Percentiles rank a stretch among this genome's conserved stretches.
Evolutionary conservation across 2,888 invertebrate species (phyloP).

Genomic region (Mongoloraphidia duomilia): DNA sequence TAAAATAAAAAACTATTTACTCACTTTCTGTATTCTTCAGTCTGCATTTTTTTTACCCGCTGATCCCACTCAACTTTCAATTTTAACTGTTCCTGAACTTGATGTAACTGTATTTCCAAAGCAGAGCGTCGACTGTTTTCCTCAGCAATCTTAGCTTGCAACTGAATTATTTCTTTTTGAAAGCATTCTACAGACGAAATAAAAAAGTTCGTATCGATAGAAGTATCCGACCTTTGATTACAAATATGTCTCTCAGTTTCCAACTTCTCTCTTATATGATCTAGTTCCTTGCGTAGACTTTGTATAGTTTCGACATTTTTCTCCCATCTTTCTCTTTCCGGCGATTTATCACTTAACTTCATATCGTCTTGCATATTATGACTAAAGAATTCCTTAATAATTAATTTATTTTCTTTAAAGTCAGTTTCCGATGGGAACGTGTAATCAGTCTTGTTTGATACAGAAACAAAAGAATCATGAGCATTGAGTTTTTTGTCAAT

Average conservation of each 20-base stretch:
- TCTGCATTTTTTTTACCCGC: too few species aligned
- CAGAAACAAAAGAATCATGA: too few species aligned
- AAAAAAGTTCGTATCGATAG: constrained; percentile 1
- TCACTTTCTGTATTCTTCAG: too few species aligned
- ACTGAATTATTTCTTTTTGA: constrained; percentile 5
- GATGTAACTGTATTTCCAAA: constrained; percentile 1
- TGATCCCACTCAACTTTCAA: too few species aligned
- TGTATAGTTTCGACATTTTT: constrained; percentile 4
- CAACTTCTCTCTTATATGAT: constrained; percentile 3
- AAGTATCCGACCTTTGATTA: not conserved
- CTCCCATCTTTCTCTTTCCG: constrained; percentile 2
- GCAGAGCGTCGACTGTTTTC: not conserved
- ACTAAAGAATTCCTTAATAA: too few species aligned
- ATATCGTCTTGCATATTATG: too few species aligned
- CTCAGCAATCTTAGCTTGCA: constrained; percentile 1
- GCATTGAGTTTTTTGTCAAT: too few species aligned
- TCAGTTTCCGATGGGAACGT: too few species aligned
- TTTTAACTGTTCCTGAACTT: not conserved
- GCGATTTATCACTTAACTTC: not conserved
- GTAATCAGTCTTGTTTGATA: too few species aligned
- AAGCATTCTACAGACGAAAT: constrained; percentile 2
- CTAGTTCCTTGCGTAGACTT: constrained; percentile 5
- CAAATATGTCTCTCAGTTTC: not conserved
- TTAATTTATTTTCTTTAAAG: too few species aligned
- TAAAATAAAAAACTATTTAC: too few species aligned